Evolutionary conservation across 2,113 vertebrate genomes (phyloP).

Genomic region (Oreochromis spilurus): DNA sequence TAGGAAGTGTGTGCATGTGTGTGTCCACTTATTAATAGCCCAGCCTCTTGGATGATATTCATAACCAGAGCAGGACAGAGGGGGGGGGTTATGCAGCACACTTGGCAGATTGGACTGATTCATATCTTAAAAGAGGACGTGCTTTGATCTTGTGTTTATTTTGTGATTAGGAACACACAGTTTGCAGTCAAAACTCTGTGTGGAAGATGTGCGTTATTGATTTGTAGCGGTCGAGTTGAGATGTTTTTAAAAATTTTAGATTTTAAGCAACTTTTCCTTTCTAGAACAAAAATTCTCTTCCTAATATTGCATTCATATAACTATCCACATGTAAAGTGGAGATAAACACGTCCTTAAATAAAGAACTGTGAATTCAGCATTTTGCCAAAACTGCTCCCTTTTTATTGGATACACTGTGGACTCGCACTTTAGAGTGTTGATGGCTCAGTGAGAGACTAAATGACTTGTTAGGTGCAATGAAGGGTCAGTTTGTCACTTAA

Average conservation of each 20-base stretch:
- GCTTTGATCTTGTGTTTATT: slow-evolving; percentile 36
- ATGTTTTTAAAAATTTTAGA: background rate
- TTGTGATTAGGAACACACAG: slow-evolving; percentile 14
- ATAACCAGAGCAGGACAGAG: slow-evolving; percentile 48
- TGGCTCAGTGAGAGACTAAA: background rate
- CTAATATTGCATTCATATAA: background rate
- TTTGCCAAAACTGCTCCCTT: background rate
- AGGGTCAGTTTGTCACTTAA: slow-evolving; percentile 43
- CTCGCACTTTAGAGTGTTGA: background rate
- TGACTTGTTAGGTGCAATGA: background rate
- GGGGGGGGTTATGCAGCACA: slow-evolving; percentile 24
- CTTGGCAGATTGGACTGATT: slow-evolving; percentile 50
- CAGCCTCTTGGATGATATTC: slow-evolving; percentile 50
- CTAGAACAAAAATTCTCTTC: background rate
- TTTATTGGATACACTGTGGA: background rate
- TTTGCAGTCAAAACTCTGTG: background rate
- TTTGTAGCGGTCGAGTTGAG: background rate
- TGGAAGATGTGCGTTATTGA: background rate
- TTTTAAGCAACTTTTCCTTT: background rate
- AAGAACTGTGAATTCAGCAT: background rate
- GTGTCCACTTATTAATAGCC: slow-evolving; percentile 62
- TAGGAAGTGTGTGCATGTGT: slow-evolving; percentile 8
- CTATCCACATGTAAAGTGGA: background rate
- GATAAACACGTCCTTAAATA: background rate
- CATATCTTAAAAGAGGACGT: slow-evolving; percentile 34